Evolutionary conservation across 2,113 vertebrate genomes (phyloP).

Genomic region (Athene noctua): DNA sequence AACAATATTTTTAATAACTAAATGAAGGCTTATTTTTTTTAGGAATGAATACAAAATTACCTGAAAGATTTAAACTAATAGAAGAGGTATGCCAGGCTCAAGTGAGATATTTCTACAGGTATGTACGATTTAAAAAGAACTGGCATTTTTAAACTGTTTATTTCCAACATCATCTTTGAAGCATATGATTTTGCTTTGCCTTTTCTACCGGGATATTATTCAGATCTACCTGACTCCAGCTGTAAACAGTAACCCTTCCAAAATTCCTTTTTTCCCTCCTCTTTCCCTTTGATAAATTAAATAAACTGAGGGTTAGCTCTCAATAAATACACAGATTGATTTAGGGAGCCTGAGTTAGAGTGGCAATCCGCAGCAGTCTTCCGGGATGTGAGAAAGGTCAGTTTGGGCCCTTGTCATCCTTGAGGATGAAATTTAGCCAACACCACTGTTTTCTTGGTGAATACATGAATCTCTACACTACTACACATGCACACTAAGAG

Average conservation of each 20-base stretch:
- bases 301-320: neutral
- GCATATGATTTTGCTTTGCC: neutral
- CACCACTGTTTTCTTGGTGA: neutral
- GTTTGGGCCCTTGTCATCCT: neutral
- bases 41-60: neutral
- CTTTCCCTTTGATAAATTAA: neutral
- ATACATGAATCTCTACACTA: neutral
- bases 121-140: neutral
- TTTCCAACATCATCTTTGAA: neutral
- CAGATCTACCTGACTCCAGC: neutral
- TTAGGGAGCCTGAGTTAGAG: neutral
- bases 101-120: neutral
- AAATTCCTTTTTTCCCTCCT: neutral
- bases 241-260: neutral
- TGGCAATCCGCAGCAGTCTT: neutral
- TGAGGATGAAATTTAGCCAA: neutral
- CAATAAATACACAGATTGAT: neutral
- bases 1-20: neutral
- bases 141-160: neutral
- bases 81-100: neutral
- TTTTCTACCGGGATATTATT: neutral
- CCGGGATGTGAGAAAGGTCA: neutral
- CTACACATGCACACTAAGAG: accelerated
- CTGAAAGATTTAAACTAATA: neutral
- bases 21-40: neutral